These are phyloP conservation scores for Anniella stebbinsi DNA, from an alignment of 2,797 vertebrate genomes.

Conservation along the genomic window DNA sequence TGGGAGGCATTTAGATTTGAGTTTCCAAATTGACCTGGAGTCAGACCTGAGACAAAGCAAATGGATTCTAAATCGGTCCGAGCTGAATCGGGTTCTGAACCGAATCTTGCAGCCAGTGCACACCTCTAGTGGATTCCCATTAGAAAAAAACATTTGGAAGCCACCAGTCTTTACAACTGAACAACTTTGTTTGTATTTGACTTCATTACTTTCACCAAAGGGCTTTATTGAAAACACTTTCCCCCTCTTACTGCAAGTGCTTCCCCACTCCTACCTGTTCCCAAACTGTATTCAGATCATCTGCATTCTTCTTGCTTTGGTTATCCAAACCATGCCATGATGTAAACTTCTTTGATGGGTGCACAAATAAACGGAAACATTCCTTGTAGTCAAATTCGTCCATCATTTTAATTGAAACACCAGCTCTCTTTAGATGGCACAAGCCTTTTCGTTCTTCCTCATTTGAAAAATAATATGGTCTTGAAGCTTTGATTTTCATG, in stretches of 20 bases:
- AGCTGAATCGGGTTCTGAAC: too few species aligned
- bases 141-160: background rate
- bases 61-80: too few species aligned
- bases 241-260: background rate
- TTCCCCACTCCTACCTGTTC: background rate
- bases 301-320: background rate
- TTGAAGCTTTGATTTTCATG: slow-evolving; percentile 20
- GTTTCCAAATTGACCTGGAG: too few species aligned
- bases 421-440: background rate
- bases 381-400: background rate
- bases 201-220: background rate
- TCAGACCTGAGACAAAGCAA: too few species aligned
- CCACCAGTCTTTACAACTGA: background rate
- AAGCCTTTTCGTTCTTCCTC: slow-evolving; percentile 4
- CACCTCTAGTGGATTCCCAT: background rate
- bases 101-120: background rate
- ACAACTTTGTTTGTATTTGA: background rate
- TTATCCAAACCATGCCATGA: slow-evolving; percentile 14
- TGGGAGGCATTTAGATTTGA: too few species aligned
- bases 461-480: background rate
- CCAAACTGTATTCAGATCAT: background rate
- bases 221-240: background rate
- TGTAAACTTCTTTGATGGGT: background rate
- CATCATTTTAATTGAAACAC: slow-evolving; percentile 9
- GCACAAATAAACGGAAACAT: slow-evolving; percentile 17